phyloP scores from a whole-genome alignment of 2,888 invertebrate genomes.

The Caenorhabditis plicata region DNA sequence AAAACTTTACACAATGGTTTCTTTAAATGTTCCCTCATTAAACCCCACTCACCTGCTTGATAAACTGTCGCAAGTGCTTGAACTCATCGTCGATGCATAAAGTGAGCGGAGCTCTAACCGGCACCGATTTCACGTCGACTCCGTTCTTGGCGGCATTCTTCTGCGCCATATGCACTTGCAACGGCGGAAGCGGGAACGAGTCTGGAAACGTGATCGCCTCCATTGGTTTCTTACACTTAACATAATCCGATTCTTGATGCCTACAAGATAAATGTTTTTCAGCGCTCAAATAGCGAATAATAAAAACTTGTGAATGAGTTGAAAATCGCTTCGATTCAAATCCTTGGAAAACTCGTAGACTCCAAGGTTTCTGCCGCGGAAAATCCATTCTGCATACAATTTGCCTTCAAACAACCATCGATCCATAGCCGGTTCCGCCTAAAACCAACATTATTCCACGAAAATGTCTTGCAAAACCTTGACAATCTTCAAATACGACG shows the following conservation, averaged over 20 bases:
- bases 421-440: constrained; percentile 62
- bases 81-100: constrained; percentile 61
- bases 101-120: constrained; percentile 46
- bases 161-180: constrained; percentile 27
- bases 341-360: constrained; percentile 59
- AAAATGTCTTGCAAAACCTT: constrained; percentile 37
- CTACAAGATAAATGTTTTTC: constrained; percentile 16
- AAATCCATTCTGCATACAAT: constrained; percentile 62
- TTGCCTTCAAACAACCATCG: constrained; percentile 57
- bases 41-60: constrained; percentile 47
- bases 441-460: constrained; percentile 5
- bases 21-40: too few relatives aligned
- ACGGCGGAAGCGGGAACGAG: constrained; percentile 58
- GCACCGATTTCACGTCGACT: constrained; percentile 21
- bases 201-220: constrained; percentile 47
- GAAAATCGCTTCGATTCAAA: constrained; percentile 63
- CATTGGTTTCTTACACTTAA: constrained; percentile 35
- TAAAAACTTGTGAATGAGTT: constrained; percentile 53
- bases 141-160: constrained; percentile 41
- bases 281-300: neutral
- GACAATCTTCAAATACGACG: constrained; percentile 58
- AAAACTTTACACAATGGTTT: too few relatives aligned
- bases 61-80: constrained; percentile 45
- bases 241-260: constrained; percentile 53
- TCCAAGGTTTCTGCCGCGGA: constrained; percentile 58